Conservation (phyloP, 1,140 invertebrate genomes). For the Pogonognathellus flavescens region DNA sequence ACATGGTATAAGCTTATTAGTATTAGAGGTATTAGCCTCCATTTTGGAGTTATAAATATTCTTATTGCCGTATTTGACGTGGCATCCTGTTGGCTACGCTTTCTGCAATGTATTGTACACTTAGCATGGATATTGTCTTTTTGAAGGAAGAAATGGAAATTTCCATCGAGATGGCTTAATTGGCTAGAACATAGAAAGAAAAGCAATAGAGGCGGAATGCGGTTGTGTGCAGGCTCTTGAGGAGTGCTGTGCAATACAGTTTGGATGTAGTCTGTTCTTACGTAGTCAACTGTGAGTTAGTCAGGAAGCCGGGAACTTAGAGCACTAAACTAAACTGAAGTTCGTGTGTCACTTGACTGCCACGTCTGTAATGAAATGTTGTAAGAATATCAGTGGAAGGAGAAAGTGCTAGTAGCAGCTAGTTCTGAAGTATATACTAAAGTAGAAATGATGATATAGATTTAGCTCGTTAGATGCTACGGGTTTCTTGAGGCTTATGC, state of each 20-base stretch:
- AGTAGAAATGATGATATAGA: neutral
- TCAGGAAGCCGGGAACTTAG: neutral
- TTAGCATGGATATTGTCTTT: constrained; percentile 47
- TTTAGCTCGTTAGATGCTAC: constrained; percentile 7
- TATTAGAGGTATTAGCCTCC: neutral
- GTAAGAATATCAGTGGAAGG: constrained; percentile 9
- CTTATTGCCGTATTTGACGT: neutral
- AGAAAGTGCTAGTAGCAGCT: neutral
- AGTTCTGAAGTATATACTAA: neutral
- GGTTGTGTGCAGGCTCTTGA: neutral
- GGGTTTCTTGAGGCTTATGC: neutral
- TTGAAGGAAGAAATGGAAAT: constrained; percentile 23
- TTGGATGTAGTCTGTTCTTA: neutral
- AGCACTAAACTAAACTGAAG: constrained; percentile 15
- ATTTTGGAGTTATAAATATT: constrained; percentile 17
- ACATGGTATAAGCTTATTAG: neutral
- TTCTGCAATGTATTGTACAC: neutral
- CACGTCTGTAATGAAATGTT: constrained; percentile 14
- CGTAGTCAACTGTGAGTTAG: neutral
- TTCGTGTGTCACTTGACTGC: constrained; percentile 1
- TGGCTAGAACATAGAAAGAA: constrained; percentile 12
- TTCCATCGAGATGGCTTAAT: constrained; percentile 19
- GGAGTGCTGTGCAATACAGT: neutral
- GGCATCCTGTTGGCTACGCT: neutral
- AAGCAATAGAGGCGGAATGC: constrained; percentile 14